Percentiles rank a stretch among this genome's conserved stretches.
These are phyloP conservation scores for Monochamus saltuarius DNA, from an alignment of 1,140 invertebrate genomes.

Conservation along the genomic window DNA sequence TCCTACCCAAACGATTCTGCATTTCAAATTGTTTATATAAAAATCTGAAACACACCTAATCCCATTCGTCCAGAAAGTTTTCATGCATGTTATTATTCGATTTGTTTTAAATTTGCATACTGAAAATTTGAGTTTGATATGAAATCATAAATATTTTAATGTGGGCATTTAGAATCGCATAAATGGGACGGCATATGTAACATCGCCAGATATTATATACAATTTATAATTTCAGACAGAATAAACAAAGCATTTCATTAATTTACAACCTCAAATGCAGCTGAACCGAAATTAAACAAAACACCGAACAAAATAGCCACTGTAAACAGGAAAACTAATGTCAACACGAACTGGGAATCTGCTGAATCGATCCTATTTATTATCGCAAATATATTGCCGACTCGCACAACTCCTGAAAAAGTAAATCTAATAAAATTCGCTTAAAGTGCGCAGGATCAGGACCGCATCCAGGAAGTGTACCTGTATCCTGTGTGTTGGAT, in stretches of 20 bases:
- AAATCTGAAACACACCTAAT: background rate
- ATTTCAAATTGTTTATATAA: background rate
- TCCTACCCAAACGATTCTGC: background rate
- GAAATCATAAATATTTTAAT: constrained; percentile 20
- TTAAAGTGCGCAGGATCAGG: constrained; percentile 2
- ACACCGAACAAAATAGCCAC: constrained; percentile 34
- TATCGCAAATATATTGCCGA: constrained; percentile 22
- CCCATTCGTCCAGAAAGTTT: background rate
- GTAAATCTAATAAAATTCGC: constrained; percentile 22
- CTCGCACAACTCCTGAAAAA: constrained; percentile 11
- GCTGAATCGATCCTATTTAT: constrained; percentile 34
- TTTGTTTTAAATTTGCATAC: constrained; percentile 9
- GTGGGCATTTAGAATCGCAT: background rate
- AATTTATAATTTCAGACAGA: constrained; percentile 35
- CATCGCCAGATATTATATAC: constrained; percentile 32
- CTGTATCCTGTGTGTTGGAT: no score
- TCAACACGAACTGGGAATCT: constrained; percentile 35
- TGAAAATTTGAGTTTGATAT: constrained; percentile 12
- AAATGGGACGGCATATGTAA: constrained; percentile 23
- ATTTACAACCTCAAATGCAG: constrained; percentile 36
- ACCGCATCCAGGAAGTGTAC: no score
- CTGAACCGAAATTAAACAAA: constrained; percentile 38
- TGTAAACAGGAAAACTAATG: constrained; percentile 35
- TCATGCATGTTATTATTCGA: constrained; percentile 3
- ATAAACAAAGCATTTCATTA: constrained; percentile 37